Evolutionary conservation across 2,797 vertebrate species (phyloP).

Genomic region (Alca torda): DNA sequence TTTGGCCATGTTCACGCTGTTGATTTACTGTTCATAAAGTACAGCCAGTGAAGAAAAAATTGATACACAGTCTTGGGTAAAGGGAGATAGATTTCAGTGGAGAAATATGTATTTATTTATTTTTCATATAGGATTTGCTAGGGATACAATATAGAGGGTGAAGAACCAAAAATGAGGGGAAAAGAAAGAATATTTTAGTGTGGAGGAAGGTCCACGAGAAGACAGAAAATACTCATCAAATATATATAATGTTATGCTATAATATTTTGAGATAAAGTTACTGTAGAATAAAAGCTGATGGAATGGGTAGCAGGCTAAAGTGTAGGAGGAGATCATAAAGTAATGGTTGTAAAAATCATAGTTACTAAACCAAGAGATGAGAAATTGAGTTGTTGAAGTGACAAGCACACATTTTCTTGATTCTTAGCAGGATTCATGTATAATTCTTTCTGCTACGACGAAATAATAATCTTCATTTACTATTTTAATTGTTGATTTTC

Average conservation of each 20-base stretch:
- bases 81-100: background rate
- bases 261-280: background rate
- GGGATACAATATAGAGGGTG: background rate
- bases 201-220: background rate
- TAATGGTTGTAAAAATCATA: background rate
- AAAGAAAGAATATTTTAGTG: background rate
- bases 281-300: background rate
- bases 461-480: background rate
- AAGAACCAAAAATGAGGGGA: background rate
- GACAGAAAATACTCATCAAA: background rate
- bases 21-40: background rate
- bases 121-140: background rate
- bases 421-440: background rate
- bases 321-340: background rate
- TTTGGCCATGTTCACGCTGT: background rate
- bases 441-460: background rate
- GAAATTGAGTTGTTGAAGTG: background rate
- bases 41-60: background rate
- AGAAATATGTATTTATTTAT: background rate
- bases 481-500: background rate
- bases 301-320: background rate
- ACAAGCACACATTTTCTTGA: background rate
- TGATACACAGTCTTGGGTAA: background rate
- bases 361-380: background rate
- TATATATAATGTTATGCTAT: background rate